Conservation (phyloP, 2,797 vertebrate genomes). For the Rallus crepitans region DNA sequence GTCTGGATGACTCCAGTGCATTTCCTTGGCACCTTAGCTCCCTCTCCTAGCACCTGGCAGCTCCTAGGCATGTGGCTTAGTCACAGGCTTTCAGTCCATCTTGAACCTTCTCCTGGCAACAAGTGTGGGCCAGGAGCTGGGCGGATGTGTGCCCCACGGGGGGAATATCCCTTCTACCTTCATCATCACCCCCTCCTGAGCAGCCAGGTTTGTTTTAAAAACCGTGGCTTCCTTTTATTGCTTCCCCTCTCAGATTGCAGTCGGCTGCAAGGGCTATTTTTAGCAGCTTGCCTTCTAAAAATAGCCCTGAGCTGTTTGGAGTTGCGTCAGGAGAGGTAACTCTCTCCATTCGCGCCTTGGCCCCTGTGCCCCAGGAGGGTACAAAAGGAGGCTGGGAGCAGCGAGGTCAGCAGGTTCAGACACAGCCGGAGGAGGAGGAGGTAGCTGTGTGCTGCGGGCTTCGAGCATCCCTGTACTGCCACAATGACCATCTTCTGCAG, state of each 20-base stretch:
- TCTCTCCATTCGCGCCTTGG: background rate
- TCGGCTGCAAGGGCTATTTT: slow-evolving; percentile 62
- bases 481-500: slow-evolving; percentile 74
- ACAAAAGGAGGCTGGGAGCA: slow-evolving; percentile 68
- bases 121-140: background rate
- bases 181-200: slow-evolving; percentile 61
- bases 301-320: slow-evolving; percentile 62
- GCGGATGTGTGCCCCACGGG: background rate
- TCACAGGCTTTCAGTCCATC: background rate
- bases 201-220: slow-evolving; percentile 65
- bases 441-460: background rate
- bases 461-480: background rate
- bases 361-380: slow-evolving; percentile 38
- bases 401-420: slow-evolving; percentile 66
- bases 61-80: accelerated
- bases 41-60: background rate
- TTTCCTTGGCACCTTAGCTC: background rate
- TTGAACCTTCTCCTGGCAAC: background rate
- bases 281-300: slow-evolving; percentile 71
- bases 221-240: slow-evolving; percentile 73
- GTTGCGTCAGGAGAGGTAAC: slow-evolving; percentile 69
- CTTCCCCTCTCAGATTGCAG: slow-evolving; percentile 78
- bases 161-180: slow-evolving; percentile 5
- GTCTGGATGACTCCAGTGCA: accelerated
- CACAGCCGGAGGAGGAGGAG: background rate